Percentiles rank a stretch among this genome's conserved stretches.
These are phyloP conservation scores for Rhopalosiphum padi DNA, from an alignment of 1,140 invertebrate genomes.

Conservation along the genomic window DNA sequence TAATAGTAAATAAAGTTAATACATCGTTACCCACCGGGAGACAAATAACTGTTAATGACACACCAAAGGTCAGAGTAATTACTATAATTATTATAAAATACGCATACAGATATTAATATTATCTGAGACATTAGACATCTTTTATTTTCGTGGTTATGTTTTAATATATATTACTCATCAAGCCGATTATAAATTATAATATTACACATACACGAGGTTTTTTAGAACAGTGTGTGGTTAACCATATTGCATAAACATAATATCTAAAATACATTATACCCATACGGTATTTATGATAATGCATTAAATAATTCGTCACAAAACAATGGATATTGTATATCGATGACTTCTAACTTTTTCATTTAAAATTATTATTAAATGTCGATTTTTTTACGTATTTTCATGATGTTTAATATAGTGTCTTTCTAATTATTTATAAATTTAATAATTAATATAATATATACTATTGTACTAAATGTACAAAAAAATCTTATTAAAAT, in stretches of 20 bases:
- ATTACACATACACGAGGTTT: background rate
- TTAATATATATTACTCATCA: background rate
- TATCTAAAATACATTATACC: background rate
- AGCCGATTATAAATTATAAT: background rate
- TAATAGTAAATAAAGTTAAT: background rate
- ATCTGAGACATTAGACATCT: background rate
- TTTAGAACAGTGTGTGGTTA: background rate
- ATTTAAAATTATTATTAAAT: background rate
- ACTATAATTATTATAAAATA: background rate
- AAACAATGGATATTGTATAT: background rate
- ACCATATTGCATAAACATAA: background rate
- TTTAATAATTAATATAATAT: background rate
- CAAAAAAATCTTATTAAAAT: background rate
- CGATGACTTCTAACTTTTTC: background rate
- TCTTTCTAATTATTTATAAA: too few species aligned
- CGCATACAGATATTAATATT: background rate
- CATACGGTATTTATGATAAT: background rate
- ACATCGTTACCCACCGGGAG: background rate
- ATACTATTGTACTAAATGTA: background rate
- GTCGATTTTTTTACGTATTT: too few species aligned
- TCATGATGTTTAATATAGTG: too few species aligned
- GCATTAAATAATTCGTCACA: background rate
- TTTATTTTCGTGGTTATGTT: background rate
- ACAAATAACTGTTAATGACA: background rate
- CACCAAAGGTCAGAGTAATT: background rate